A percentile compares a stretch with the other conserved stretches of the same genome.
phyloP scores from a whole-genome alignment of 2,113 vertebrate genomes.

The Notothenia coriiceps region DNA sequence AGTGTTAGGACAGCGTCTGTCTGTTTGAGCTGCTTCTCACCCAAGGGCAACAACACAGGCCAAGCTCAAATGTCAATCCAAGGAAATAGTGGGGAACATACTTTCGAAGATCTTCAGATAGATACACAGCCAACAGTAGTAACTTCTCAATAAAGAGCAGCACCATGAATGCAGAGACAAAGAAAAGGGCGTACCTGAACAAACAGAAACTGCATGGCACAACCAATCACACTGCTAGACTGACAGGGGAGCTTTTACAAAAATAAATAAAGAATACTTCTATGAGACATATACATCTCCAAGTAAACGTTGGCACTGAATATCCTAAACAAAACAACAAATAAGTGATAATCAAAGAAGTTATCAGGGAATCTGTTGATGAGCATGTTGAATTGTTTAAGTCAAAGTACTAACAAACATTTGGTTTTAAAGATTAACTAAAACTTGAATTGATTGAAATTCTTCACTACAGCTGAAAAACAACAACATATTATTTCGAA shows the following conservation, averaged over 20 bases:
- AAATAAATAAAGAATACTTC: too few species aligned
- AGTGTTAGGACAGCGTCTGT: neutral
- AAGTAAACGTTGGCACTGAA: too few species aligned
- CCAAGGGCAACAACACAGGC: neutral
- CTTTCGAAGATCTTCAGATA: neutral
- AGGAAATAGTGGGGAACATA: neutral
- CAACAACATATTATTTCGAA: too few species aligned
- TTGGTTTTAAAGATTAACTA: too few species aligned
- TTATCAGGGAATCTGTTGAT: too few species aligned
- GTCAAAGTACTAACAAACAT: too few species aligned
- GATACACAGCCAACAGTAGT: neutral
- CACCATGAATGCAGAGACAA: neutral
- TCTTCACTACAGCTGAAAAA: too few species aligned
- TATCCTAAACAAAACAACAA: too few species aligned
- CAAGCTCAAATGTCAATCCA: neutral
- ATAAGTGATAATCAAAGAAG: too few species aligned
- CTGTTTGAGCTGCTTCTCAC: neutral
- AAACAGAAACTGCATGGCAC: neutral
- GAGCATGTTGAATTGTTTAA: too few species aligned
- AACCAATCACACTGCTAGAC: neutral
- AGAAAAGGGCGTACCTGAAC: conserved; percentile 2
- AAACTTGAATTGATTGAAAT: too few species aligned
- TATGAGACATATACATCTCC: too few species aligned
- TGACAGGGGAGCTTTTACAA: neutral
- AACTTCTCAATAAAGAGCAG: neutral